A percentile compares a stretch with the other conserved stretches of the same genome.
Evolutionary conservation across 2,113 vertebrate genomes (phyloP).

Genomic region (Ophthalmolycus amberensis): DNA sequence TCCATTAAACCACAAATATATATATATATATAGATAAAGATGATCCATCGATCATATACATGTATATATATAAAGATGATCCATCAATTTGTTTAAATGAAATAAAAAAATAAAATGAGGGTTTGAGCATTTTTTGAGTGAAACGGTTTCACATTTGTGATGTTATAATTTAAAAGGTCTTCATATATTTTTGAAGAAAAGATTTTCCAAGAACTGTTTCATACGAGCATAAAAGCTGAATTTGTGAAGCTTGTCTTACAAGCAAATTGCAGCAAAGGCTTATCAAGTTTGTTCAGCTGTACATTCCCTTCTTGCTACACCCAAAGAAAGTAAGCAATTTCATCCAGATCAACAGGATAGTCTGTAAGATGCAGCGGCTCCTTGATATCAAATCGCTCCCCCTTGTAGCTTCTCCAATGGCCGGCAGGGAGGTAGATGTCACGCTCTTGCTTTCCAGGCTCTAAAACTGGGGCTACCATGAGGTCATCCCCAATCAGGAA

Average conservation of each 20-base stretch:
- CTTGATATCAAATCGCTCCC: slow-evolving; percentile 92
- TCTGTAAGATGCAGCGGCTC: slow-evolving; percentile 91
- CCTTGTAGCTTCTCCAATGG: slow-evolving; percentile 96
- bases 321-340: slow-evolving; percentile 94
- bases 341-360: slow-evolving; percentile 92
- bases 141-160: slow-evolving; percentile 8
- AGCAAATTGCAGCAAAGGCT: neutral
- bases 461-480: slow-evolving; percentile 95
- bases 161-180: neutral
- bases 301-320: slow-evolving; percentile 63
- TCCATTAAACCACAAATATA: neutral
- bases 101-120: slow-evolving; percentile 20
- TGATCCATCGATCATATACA: too few relatives aligned
- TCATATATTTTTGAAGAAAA: neutral
- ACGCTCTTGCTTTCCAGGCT: slow-evolving; percentile 93
- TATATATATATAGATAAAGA: neutral
- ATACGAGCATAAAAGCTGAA: neutral
- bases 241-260: slow-evolving; percentile 20
- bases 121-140: slow-evolving; percentile 1
- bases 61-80: too few relatives aligned
- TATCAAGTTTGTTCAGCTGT: slow-evolving; percentile 23
- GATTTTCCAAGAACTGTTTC: neutral
- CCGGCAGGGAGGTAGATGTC: slow-evolving; percentile 95
- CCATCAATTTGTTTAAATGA: slow-evolving; percentile 5
- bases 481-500: slow-evolving; percentile 97